Base-by-base conservation (phyloP, 2,113 vertebrate genomes). In the Opisthocomus hoazin region DNA sequence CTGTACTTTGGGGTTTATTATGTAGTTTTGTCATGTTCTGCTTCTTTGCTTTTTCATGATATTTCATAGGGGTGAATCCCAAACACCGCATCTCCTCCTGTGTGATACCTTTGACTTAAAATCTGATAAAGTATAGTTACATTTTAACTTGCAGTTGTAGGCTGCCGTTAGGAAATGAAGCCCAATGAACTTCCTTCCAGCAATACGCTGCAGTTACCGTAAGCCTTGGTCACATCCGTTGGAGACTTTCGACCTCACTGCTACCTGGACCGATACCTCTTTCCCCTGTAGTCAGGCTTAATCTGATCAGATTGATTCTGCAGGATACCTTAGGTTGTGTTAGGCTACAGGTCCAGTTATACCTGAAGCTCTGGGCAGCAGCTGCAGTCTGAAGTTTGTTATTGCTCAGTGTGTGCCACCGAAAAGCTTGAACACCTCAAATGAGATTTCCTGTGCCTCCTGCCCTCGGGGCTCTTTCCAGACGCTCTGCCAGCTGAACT, bases 61-160 rank as follows among this genome's bases (percentile, higher is more conserved):
- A 34, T 84, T 61, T 17, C 0, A 0, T 29, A 13, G 30, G 19
- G 3, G 4, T 63, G 56, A 87, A 64, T 39, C 68, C 74, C 76
- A 65, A 84, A 80, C 19, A 21, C 41, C 41, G 37, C 74, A 78
- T 71, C 39, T 81, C 27, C 27, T 63, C 16, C 32, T 84, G 9
- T 41, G 34, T 56, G 61, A 36, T 84, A 64, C 77, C 87, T 97
- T 94, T 96, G 91, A 60, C 80, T 91, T 87, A 12, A 84, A 46
- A 64, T 75, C 64, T 92, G 64, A 83, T 92, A 27, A 84, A 74
- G 36, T 36, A 5, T 74, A 68, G 94, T 96, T 94, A 94, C 6
- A 87, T 64, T 87, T 90, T 94, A 94, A 94, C 91, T 89, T 64
- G 4, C 18, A 10, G 14, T 36, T 92, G 71, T 64, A 63, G 68